Conservation (phyloP, 2,888 invertebrate genomes). For the Hermodice carunculata region DNA sequence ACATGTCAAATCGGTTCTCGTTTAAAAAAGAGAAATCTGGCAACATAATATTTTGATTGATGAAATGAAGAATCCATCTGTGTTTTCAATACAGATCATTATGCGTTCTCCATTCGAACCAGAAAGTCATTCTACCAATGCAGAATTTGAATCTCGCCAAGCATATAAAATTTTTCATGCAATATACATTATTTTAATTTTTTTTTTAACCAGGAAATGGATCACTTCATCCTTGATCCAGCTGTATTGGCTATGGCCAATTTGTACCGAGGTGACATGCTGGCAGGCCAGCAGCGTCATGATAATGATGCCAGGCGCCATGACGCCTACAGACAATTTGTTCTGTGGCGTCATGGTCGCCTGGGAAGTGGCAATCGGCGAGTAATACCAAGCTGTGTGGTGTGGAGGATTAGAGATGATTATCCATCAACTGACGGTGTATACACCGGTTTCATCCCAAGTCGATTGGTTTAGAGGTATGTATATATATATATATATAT, state of each 20-base stretch:
- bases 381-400: conserved; percentile 38
- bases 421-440: conserved; percentile 33
- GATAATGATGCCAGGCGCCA: conserved; percentile 29
- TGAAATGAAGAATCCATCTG: too few species aligned
- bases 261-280: conserved; percentile 20
- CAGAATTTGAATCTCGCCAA: too few species aligned
- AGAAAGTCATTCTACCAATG: too few species aligned
- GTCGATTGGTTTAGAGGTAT: background rate
- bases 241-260: conserved; percentile 20
- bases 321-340: conserved; percentile 37
- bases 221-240: conserved; percentile 26
- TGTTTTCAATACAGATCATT: too few species aligned
- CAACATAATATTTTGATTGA: too few species aligned
- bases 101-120: too few species aligned
- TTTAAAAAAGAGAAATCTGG: too few species aligned
- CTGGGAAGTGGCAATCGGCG: conserved; percentile 30
- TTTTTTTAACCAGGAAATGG: conserved; percentile 1
- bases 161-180: background rate
- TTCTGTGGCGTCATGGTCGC: conserved; percentile 33
- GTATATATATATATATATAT: too few species aligned
- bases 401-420: conserved; percentile 36
- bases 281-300: conserved; percentile 7
- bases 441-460: conserved; percentile 27
- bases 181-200: background rate
- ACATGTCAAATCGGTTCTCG: too few species aligned